Evolutionary conservation across 2,113 vertebrate genomes (phyloP).

Genomic region (Megalops atlanticus): DNA sequence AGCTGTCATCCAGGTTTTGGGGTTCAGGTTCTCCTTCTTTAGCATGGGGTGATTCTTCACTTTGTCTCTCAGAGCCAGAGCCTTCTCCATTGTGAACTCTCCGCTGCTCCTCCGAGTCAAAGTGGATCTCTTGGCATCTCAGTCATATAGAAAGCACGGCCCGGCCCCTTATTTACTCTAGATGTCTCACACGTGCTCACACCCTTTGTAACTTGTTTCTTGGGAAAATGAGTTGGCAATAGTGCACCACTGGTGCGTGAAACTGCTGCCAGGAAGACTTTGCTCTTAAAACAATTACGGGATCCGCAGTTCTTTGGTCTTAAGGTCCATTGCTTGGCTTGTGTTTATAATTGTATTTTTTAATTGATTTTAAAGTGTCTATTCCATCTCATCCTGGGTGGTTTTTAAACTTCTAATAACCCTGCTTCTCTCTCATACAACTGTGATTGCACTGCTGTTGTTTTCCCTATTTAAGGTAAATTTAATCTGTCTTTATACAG

Average conservation of each 20-base stretch:
- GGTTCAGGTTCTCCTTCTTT: slow-evolving; percentile 60
- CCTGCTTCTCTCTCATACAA: too few relatives aligned
- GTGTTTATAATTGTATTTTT: neutral
- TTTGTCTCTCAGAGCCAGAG: slow-evolving; percentile 45
- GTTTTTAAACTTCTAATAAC: too few relatives aligned
- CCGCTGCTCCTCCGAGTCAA: neutral
- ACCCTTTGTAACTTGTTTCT: slow-evolving; percentile 45
- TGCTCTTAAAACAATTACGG: neutral
- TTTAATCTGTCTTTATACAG: neutral
- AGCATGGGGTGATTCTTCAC: slow-evolving; percentile 46
- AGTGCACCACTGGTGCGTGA: neutral
- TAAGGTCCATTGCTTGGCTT: neutral
- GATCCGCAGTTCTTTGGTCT: neutral
- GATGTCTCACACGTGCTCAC: slow-evolving; percentile 53
- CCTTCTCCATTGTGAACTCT: slow-evolving; percentile 56
- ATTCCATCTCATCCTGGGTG: neutral
- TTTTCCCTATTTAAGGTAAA: neutral
- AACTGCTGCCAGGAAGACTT: neutral
- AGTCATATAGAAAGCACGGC: neutral
- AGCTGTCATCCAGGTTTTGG: slow-evolving; percentile 55
- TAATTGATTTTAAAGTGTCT: neutral
- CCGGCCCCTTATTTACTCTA: slow-evolving; percentile 57
- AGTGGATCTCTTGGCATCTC: neutral
- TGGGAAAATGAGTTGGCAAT: neutral
- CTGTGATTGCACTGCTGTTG: too few relatives aligned